These are phyloP conservation scores for Eupithecia pulchellata DNA, from an alignment of 2,888 invertebrate species.

Conservation along the genomic window DNA sequence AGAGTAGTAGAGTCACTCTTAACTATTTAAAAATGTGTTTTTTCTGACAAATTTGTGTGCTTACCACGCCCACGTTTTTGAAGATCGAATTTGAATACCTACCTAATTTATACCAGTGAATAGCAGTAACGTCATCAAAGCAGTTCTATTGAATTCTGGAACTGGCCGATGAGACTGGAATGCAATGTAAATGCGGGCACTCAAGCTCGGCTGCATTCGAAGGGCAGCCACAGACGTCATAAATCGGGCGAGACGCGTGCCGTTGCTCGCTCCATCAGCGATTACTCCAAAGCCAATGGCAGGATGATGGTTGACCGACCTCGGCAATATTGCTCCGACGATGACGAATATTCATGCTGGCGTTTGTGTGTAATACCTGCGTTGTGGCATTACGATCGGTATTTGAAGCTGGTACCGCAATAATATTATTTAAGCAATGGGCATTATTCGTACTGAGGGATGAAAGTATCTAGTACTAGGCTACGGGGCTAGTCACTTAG, in stretches of 20 bases:
- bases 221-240: conserved; percentile 62
- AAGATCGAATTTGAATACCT: not conserved
- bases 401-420: not conserved
- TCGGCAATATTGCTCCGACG: conserved; percentile 44
- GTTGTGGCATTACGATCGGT: not conserved
- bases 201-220: conserved; percentile 55
- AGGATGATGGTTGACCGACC: conserved; percentile 48
- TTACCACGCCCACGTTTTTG: not conserved
- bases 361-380: conserved; percentile 36
- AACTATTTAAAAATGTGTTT: not conserved
- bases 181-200: conserved; percentile 55
- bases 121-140: conserved; percentile 18
- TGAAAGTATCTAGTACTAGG: not conserved
- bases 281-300: conserved; percentile 57
- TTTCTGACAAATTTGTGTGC: not conserved
- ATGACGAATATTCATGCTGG: conserved; percentile 42
- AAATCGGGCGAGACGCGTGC: conserved; percentile 60
- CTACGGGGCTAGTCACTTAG: not conserved
- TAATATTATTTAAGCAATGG: not conserved
- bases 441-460: not conserved
- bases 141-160: conserved; percentile 35
- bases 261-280: conserved; percentile 59
- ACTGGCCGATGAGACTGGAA: conserved; percentile 45
- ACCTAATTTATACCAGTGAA: conserved; percentile 19
- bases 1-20: not conserved